Base-by-base conservation (phyloP, 2,888 invertebrate species). In the Protula sp. region DNA sequence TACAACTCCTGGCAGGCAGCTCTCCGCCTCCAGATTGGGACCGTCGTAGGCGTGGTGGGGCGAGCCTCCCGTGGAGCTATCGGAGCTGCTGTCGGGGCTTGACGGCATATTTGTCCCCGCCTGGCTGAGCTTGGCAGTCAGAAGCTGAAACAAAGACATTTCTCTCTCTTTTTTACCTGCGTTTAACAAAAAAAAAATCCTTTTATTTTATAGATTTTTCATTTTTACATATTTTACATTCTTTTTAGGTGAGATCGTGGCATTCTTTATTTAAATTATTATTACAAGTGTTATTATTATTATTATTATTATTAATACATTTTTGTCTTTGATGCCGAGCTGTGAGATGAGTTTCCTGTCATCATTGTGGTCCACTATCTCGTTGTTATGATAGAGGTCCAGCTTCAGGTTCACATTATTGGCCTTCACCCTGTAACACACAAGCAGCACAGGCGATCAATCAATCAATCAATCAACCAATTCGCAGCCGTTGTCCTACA, bases 61-160 rank as follows among this genome's bases (percentile, higher is more conserved):
- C 1, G 94, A 94, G 0, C 94, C 94, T 2, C 92, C 91, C 2
- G 92, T 91, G 59, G 94, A 94, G 69, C 94, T 94, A 80, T 95
- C 95, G 60, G 93, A 93, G 74, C 92, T 93, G 59, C 93, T 92
- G 77, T 95, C 97, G 58, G 91, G 91, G 60, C 90, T 90, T 72
- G 90, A 89, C 22, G 82, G 82, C 80, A 82, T 81, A 66, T 81
- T 82, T 63, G 80, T 75, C 30, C 80, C 80, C 47, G 87, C 85
- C 73, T 89, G 90, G 64, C 87, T 87, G 55, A 91, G 81, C 81
- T 91, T 91, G 1, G 88, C 91, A 48, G 88, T 88, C 66, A 91
- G 83, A 62, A 88, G 77, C 88, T 88, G 74, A 30, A 76, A 74
- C 58, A 55, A 55, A 55, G 26, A 53, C 14, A 4, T 26, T 52